phyloP scores from a whole-genome alignment of 2,888 invertebrate genomes.

The Uropetala carovei region DNA sequence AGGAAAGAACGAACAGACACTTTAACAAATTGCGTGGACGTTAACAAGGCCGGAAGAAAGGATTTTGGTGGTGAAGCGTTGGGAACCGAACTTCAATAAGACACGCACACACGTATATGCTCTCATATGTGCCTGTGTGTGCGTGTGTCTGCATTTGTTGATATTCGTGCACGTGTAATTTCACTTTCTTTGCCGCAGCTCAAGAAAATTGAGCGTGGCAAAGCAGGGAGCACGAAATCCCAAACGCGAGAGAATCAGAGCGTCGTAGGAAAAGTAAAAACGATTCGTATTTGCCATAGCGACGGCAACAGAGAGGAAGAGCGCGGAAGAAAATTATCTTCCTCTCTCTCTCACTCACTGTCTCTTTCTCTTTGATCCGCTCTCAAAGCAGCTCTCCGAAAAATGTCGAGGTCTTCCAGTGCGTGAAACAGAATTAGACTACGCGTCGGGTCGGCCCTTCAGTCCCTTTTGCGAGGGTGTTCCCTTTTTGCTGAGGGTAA shows the following conservation, averaged over 20 bases:
- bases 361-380: slow-evolving; percentile 19
- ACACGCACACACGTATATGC: too few relatives aligned
- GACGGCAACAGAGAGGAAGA: not conserved
- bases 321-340: not conserved
- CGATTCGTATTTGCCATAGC: not conserved
- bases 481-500: not conserved
- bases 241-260: not conserved
- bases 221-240: too few relatives aligned
- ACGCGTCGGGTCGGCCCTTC: not conserved
- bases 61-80: too few relatives aligned
- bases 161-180: too few relatives aligned
- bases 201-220: too few relatives aligned
- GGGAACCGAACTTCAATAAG: too few relatives aligned
- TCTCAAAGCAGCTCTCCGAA: not conserved
- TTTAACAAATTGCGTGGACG: too few relatives aligned
- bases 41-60: too few relatives aligned
- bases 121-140: too few relatives aligned
- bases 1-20: too few relatives aligned
- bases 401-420: not conserved
- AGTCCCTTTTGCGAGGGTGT: not conserved
- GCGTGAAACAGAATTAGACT: not conserved
- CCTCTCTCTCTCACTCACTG: not conserved
- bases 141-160: too few relatives aligned
- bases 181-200: too few relatives aligned
- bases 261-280: not conserved